Conservation (phyloP, 30 jellyfish, hydroid and myxozoan genomes). For the Aurelia aurita complex sp. Pacific region DNA sequence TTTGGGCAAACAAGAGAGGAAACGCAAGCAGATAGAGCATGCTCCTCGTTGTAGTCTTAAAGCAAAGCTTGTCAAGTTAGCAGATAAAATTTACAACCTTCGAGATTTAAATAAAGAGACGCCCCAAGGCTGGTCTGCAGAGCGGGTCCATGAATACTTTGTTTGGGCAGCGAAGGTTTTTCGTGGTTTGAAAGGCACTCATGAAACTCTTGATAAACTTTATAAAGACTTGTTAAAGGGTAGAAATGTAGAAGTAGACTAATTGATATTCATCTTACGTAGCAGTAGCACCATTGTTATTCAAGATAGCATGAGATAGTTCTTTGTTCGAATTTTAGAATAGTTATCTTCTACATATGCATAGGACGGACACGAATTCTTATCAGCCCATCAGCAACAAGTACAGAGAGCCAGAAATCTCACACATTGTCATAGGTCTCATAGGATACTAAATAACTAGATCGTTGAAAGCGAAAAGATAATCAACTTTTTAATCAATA, state of each 20-base stretch:
- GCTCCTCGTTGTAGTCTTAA: constrained; percentile 70
- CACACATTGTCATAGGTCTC: no score
- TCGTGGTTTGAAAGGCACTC: constrained; percentile 75
- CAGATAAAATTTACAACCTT: constrained; percentile 86
- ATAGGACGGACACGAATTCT: no score
- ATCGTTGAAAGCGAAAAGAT: no score
- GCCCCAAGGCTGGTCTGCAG: constrained; percentile 93
- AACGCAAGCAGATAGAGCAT: constrained; percentile 69
- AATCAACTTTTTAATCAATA: no score
- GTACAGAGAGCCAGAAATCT: no score
- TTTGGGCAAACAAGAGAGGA: constrained; percentile 64
- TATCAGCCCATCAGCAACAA: no score
- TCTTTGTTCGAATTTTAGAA: no score
- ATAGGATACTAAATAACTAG: no score
- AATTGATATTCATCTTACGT: background rate
- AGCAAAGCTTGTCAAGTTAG: constrained; percentile 91
- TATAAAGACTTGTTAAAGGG: constrained; percentile 26
- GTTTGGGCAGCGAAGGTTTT: constrained; percentile 85
- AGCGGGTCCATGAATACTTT: constrained; percentile 83
- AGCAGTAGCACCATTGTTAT: background rate
- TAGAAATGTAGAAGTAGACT: constrained; percentile 2
- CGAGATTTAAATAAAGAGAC: constrained; percentile 72
- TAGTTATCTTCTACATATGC: no score
- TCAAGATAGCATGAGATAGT: background rate
- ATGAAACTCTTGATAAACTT: constrained; percentile 43